Evolutionary conservation across 2,888 invertebrate genomes (phyloP).

Genomic region (Meta bourneti): DNA sequence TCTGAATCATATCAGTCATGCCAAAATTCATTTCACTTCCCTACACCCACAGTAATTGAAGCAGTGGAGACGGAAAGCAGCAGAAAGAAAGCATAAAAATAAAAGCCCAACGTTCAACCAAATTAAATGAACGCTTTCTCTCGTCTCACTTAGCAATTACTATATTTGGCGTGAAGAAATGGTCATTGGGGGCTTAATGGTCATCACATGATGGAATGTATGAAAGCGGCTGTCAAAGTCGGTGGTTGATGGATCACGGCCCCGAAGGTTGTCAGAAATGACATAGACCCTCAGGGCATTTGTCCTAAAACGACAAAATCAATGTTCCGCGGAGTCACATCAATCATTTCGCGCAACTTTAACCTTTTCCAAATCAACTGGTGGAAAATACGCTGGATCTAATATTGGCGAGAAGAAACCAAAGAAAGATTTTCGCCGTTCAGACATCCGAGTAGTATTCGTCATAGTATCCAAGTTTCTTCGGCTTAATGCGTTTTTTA

Average conservation of each 20-base stretch:
- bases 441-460: no score
- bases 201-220: conserved; percentile 66
- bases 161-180: conserved; percentile 64
- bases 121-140: conserved; percentile 55
- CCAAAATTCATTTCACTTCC: conserved; percentile 8
- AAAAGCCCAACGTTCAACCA: conserved; percentile 22
- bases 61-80: background rate
- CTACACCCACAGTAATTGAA: background rate
- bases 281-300: conserved; percentile 57
- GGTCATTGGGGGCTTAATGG: conserved; percentile 55
- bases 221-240: conserved; percentile 62
- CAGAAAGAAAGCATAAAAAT: background rate
- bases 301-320: conserved; percentile 57
- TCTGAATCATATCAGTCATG: background rate
- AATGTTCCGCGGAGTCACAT: conserved; percentile 55
- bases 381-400: conserved; percentile 29
- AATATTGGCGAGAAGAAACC: no score
- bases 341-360: conserved; percentile 50
- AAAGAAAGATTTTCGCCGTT: no score
- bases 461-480: no score
- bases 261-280: conserved; percentile 59
- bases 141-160: conserved; percentile 57
- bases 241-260: conserved; percentile 49
- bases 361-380: conserved; percentile 54
- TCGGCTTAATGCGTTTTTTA: no score